These are phyloP conservation scores for Progne subis DNA, from an alignment of 2,113 vertebrate genomes.

Conservation along the genomic window DNA sequence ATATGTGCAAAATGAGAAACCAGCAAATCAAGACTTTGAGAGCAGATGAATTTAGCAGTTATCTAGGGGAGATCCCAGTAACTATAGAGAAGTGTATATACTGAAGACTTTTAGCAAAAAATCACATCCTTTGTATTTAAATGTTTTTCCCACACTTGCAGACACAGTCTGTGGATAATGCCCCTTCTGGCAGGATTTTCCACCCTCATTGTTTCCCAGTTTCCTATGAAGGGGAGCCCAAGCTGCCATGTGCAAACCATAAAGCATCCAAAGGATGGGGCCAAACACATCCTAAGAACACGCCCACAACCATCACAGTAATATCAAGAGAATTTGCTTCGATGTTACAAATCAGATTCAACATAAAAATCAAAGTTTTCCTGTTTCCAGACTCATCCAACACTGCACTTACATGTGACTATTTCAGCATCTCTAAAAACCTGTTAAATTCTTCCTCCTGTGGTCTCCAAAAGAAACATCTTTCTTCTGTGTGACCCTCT, in stretches of 20 bases:
- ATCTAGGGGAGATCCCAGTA: not conserved
- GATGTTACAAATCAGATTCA: not conserved
- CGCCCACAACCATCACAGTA: not conserved
- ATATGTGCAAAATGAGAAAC: not conserved
- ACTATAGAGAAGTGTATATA: not conserved
- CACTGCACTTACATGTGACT: not conserved
- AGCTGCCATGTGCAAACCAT: slow-evolving; percentile 19
- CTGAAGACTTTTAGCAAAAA: not conserved
- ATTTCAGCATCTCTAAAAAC: slow-evolving; percentile 1
- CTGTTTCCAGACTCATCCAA: slow-evolving; percentile 14
- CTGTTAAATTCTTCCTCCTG: not conserved
- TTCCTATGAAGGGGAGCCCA: not conserved
- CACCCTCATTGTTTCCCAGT: not conserved
- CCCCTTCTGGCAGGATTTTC: slow-evolving; percentile 7
- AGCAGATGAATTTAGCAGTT: not conserved
- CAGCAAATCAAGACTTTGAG: not conserved
- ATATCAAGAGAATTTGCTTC: not conserved
- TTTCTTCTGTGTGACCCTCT: not conserved
- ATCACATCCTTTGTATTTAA: not conserved
- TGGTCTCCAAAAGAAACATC: not conserved
- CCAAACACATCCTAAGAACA: not conserved
- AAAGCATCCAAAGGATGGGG: not conserved
- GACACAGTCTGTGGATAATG: not conserved
- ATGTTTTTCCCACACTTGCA: not conserved
- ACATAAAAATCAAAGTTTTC: slow-evolving; percentile 33